phyloP scores from a whole-genome alignment of 2,888 invertebrate species.

The Microdon myrmicae region DNA sequence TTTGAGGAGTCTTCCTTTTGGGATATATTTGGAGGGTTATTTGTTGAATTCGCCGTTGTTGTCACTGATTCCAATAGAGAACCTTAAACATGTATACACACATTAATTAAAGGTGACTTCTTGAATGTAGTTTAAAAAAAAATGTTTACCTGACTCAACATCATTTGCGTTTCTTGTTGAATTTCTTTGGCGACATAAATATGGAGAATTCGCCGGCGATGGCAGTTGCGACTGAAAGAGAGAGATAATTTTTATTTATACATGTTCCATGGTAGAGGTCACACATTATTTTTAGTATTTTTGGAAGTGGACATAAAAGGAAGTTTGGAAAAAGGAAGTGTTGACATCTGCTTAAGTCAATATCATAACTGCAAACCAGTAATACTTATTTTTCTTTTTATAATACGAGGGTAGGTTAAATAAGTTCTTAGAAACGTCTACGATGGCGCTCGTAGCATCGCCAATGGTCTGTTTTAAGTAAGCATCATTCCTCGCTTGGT shows the following conservation, averaged over 20 bases:
- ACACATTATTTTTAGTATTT: no score
- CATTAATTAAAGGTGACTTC: not conserved
- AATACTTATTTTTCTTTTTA: no score
- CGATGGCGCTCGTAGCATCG: no score
- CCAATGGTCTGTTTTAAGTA: no score
- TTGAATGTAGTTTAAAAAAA: not conserved
- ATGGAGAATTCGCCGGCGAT: slow-evolving; percentile 83
- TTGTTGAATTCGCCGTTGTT: slow-evolving; percentile 56
- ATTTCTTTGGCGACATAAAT: slow-evolving; percentile 82
- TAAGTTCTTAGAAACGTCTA: no score
- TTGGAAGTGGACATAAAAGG: no score
- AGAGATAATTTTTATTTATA: no score
- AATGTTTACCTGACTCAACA: slow-evolving; percentile 61
- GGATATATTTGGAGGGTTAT: slow-evolving; percentile 53
- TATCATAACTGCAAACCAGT: no score
- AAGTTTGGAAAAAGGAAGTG: not conserved
- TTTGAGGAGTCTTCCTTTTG: slow-evolving; percentile 58
- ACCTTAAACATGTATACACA: slow-evolving; percentile 46
- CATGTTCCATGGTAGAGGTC: no score
- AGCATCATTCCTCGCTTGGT: no score
- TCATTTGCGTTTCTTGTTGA: slow-evolving; percentile 70
- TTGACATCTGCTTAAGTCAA: no score
- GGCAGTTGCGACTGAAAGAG: slow-evolving; percentile 69
- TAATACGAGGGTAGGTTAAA: no score
- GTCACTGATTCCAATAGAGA: slow-evolving; percentile 62